phyloP scores from a whole-genome alignment of 2,888 invertebrate genomes.

The Drosophila koepferae region DNA sequence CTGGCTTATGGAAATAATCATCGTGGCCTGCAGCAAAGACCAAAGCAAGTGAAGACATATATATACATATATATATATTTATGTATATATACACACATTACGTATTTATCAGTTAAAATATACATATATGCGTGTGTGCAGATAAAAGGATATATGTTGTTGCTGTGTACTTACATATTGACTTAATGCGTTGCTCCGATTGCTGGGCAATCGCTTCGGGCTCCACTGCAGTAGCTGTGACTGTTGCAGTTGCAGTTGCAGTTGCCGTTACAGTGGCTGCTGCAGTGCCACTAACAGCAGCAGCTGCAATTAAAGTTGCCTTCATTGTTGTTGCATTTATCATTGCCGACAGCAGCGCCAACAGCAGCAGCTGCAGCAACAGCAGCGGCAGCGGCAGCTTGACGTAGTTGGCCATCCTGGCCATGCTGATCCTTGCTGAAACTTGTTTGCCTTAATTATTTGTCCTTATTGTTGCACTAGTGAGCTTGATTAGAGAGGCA shows the following conservation, averaged over 20 bases:
- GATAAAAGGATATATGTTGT: conserved; percentile 6
- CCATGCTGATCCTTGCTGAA: conserved; percentile 42
- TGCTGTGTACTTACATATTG: conserved; percentile 65
- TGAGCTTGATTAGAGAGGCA: conserved; percentile 65
- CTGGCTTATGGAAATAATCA: conserved; percentile 38
- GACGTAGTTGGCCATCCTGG: conserved; percentile 41
- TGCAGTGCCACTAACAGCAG: conserved; percentile 27
- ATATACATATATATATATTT: conserved; percentile 8
- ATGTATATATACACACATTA: not conserved
- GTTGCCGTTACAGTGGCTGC: conserved; percentile 32
- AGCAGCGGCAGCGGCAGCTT: conserved; percentile 17
- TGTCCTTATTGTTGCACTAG: conserved; percentile 49
- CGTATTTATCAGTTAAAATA: not conserved
- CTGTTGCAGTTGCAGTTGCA: conserved; percentile 28
- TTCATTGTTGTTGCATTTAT: conserved; percentile 58
- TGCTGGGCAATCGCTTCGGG: conserved; percentile 36
- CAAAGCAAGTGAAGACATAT: conserved; percentile 30
- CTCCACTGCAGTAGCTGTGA: conserved; percentile 30
- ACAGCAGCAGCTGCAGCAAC: conserved; percentile 16
- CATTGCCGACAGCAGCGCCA: conserved; percentile 36
- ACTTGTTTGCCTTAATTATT: conserved; percentile 52
- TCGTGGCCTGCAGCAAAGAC: conserved; percentile 18
- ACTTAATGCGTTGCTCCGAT: conserved; percentile 53
- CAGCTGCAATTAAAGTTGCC: conserved; percentile 52
- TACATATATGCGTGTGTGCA: not conserved